phyloP scores from a whole-genome alignment of 2,797 vertebrate genomes.

The Simalia tracyae region DNA sequence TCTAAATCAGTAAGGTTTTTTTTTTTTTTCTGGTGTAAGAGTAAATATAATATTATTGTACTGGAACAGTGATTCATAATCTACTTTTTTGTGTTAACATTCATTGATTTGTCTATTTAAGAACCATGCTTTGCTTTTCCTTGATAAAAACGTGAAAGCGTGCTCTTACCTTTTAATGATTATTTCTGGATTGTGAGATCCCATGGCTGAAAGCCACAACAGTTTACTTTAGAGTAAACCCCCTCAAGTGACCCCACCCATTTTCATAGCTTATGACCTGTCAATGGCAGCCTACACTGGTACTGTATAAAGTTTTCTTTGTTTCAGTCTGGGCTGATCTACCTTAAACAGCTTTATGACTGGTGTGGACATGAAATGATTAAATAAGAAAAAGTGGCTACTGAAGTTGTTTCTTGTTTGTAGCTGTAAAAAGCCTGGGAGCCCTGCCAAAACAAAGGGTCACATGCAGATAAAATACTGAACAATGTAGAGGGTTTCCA shows the following conservation, averaged over 20 bases:
- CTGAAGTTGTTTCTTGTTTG: background rate
- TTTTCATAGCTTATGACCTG: background rate
- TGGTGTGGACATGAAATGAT: background rate
- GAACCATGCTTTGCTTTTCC: background rate
- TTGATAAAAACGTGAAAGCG: background rate
- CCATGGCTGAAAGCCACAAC: background rate
- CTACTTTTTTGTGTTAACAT: background rate
- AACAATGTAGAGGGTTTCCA: background rate
- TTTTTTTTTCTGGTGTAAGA: constrained; percentile 18
- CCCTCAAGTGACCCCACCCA: background rate
- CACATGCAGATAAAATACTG: background rate
- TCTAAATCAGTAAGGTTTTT: constrained; percentile 84
- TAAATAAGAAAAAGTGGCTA: background rate
- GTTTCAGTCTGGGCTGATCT: background rate
- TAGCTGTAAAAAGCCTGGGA: background rate
- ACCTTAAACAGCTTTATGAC: background rate
- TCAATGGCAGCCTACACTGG: background rate
- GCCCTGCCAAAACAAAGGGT: background rate
- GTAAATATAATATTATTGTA: background rate
- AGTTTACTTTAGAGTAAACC: background rate
- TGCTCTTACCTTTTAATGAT: background rate
- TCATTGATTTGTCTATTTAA: background rate
- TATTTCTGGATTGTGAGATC: background rate
- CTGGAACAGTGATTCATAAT: background rate
- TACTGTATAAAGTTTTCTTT: background rate